These are phyloP conservation scores for Sardina pilchardus DNA, from an alignment of 2,113 vertebrate species.

Conservation along the genomic window DNA sequence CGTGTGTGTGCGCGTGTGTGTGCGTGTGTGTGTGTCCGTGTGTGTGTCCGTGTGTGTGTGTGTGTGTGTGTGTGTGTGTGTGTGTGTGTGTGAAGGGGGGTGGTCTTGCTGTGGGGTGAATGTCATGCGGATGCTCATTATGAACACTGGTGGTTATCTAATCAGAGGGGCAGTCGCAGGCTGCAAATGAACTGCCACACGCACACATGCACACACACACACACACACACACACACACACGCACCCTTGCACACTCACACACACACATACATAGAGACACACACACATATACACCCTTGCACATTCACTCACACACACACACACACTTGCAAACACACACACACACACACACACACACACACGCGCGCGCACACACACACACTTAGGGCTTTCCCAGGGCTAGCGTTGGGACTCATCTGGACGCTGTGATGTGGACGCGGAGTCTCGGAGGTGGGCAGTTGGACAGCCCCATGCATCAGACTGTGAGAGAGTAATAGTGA, in stretches of 20 bases:
- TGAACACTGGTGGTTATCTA: constrained; percentile 11
- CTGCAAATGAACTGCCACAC: constrained; percentile 33
- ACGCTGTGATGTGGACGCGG: background rate
- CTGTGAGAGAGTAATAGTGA: background rate
- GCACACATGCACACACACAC: background rate
- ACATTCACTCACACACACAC: background rate
- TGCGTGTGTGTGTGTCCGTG: background rate
- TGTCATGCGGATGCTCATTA: background rate
- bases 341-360: background rate
- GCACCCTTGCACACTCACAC: background rate
- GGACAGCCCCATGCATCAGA: background rate
- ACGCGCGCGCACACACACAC: background rate
- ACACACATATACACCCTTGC: background rate
- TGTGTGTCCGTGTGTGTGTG: background rate
- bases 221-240: background rate
- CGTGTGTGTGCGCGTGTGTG: background rate
- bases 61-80: background rate
- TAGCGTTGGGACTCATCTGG: background rate
- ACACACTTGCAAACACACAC: background rate
- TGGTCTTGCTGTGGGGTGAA: background rate
- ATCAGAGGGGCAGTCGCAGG: background rate
- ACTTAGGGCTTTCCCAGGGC: background rate
- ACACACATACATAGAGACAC: background rate
- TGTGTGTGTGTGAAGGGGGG: background rate
- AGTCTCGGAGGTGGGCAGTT: background rate